These are phyloP conservation scores for Pyrgilauda ruficollis DNA, from an alignment of 2,113 vertebrate genomes.

Conservation along the genomic window DNA sequence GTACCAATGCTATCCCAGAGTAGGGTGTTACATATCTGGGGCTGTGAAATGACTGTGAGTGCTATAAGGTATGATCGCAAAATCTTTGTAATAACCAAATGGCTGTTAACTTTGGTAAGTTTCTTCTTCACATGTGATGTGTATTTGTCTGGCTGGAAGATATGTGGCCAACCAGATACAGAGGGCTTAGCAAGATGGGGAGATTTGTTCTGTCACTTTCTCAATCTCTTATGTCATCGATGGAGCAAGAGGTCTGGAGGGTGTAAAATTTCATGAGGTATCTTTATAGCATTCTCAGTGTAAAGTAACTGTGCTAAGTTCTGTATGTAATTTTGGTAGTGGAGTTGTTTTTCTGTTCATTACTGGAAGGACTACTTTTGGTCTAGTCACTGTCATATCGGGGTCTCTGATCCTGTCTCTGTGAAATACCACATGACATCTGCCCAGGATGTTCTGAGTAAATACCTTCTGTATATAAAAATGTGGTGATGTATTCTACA, in stretches of 20 bases:
- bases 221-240: background rate
- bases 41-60: background rate
- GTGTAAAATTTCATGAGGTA: background rate
- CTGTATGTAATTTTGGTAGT: background rate
- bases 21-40: background rate
- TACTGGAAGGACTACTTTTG: background rate
- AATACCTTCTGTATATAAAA: background rate
- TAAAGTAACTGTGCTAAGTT: background rate
- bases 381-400: background rate
- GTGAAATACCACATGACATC: background rate
- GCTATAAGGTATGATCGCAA: background rate
- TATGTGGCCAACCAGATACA: background rate
- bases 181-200: background rate
- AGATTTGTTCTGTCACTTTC: background rate
- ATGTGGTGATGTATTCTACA: background rate
- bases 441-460: background rate
- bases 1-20: background rate
- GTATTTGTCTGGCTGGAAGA: background rate
- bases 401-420: background rate
- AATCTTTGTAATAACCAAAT: background rate
- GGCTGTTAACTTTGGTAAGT: background rate
- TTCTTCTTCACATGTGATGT: background rate
- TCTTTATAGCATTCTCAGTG: background rate
- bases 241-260: background rate
- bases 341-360: background rate